Evolutionary conservation across 2,888 invertebrate species (phyloP), one percentile per base, ranked within the genome.

Genomic region (Athetis lepigone): DNA sequence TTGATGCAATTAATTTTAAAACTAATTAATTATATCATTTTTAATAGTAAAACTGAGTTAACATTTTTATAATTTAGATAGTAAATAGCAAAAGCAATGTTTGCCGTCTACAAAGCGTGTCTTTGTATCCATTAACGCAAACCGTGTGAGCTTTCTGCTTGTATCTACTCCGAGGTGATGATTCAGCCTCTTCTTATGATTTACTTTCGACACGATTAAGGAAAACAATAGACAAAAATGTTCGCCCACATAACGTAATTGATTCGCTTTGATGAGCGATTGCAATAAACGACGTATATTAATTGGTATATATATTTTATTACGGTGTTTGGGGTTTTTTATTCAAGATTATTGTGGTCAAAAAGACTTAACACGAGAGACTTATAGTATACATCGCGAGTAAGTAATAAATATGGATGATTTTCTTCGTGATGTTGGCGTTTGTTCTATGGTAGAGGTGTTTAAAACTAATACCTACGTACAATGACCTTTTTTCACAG

Each of bases 121-220:
- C 11, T 29, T 2, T 29, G 29, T 29, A 2, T 33, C 13, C 4
- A 1, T 33, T 11, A 4, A 4, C 13, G 13, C 33, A 13, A 4
- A 33, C 1, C 13, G 13, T 33, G 13, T 13, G 4, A 4, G 13
- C 33, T 13, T 29, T 33, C 33, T 33, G 33, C 13, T 13, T 4
- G 13, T 13, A 33, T 33, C 33, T 33, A 33, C 33, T 33, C 33
- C 4, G 33, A 13, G 33, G 33, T 33, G 33, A 33, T n/a, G n/a
- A 63, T 40, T 45, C 52, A 63, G 42, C 43, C 45, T 50, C 42
- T 40, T 33, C 6, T 7, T 52, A 66, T 57, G 64, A 79, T 72
- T 71, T 62, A 68, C 54, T 76, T 65, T 65, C 39, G 45, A 60
- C 73, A 62, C 42, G 36, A 43, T 50, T 76, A 54, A 39, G n/a